Base-by-base conservation (phyloP, 2,888 invertebrate species). In the Mactromeris polynyma region DNA sequence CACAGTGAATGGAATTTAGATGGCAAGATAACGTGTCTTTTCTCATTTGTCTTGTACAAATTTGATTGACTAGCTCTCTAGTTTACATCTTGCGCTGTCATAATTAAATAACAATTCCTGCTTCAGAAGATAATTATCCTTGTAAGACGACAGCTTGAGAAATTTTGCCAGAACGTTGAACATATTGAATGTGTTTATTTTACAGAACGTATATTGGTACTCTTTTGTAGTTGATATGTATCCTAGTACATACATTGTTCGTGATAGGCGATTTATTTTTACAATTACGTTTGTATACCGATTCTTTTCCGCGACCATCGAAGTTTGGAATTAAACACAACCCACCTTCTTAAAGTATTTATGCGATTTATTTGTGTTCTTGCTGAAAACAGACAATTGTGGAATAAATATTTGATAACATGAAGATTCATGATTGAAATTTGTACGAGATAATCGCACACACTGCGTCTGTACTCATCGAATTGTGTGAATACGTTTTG, bases 381-480 rank as follows among this genome's bases (percentile, higher is more conserved):
- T 6, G 58, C n/a, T 21, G 58, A 26, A 26, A 3, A 11, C 26
- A 26, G 26, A 9, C n/a, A 64, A n/a, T 64, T 64, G 58, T 64
- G 58, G 58, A 64, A 64, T 64, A 64, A 64, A 64, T 64, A 64
- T 64, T 64, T 64, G 26, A 64, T 64, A 26, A 64, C 58, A 9
- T 26, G 58, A 26, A n/a, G 26, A 64, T 7, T 64, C 7, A n/a
- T 26, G 26, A 64, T 4, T 26, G 26, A n/a, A 64, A 2, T 9
- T 64, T 64, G 58, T 64, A 4, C 11, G 58, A 21, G 4, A 51
- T 51, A 17, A 2, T 51, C 17, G 11, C 11, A 17, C 17, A 51
- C 14, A 19, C 17, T 51, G 51, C 19, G 58, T 26, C 26, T 64
- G 58, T 26, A 58, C n/a, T 64, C 26, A n/a, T n/a, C 3, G 26